Conservation (phyloP, 2,113 vertebrate genomes). For the Phainopepla nitens region DNA sequence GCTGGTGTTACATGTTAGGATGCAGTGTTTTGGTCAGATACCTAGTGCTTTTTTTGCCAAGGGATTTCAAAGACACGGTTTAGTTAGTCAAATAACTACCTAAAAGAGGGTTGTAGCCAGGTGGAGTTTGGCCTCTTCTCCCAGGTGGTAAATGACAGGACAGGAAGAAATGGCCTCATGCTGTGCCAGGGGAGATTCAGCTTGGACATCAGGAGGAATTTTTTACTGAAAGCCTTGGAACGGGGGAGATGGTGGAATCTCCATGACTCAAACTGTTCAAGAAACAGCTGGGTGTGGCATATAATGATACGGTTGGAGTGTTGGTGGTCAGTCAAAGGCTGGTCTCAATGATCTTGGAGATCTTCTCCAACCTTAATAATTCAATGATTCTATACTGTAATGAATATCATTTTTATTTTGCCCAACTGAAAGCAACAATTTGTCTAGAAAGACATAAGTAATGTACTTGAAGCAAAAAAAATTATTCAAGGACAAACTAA, state of each 20-base stretch:
- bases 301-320: neutral
- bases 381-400: neutral
- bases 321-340: neutral
- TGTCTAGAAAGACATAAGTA: neutral
- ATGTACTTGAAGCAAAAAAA: neutral
- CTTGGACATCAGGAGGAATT: neutral
- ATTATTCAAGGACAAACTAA: neutral
- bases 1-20: neutral
- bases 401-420: neutral
- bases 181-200: neutral
- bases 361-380: neutral
- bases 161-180: neutral
- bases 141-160: rapidly evolving
- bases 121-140: neutral
- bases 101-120: neutral
- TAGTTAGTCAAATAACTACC: neutral
- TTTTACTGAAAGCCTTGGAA: neutral
- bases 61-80: neutral
- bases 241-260: neutral
- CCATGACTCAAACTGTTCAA: neutral
- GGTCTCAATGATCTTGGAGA: neutral
- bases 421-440: neutral
- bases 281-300: neutral
- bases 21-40: neutral
- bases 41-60: neutral